Conservation (phyloP, 2,113 vertebrate species). For the Chitala chitala region DNA sequence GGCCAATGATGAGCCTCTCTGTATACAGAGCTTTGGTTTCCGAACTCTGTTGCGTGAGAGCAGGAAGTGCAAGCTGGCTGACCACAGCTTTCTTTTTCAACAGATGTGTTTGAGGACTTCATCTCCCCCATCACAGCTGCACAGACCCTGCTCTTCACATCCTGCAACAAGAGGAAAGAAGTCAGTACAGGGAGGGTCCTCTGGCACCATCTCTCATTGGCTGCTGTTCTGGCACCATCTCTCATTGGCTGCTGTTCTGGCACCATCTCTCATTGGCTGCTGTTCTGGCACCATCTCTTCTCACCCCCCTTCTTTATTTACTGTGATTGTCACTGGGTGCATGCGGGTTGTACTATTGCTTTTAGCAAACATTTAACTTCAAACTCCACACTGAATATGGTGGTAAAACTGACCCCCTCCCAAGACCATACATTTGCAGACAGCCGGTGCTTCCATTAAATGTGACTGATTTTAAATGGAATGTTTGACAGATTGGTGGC, state of each 20-base stretch:
- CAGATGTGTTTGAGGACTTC: constrained; percentile 98
- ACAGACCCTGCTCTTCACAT: constrained; percentile 92
- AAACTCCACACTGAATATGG: too few relatives aligned
- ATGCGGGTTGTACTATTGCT: background rate
- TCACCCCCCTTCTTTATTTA: background rate
- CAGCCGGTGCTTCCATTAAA: too few relatives aligned
- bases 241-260: background rate
- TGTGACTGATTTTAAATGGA: background rate
- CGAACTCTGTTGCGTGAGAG: too few relatives aligned
- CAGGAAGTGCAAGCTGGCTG: too few relatives aligned
- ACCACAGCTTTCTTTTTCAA: constrained; percentile 33
- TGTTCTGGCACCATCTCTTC: constrained; percentile 5
- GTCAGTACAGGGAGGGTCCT: constrained; percentile 53
- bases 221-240: constrained; percentile 5
- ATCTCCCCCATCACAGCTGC: constrained; percentile 97
- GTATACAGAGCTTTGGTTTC: too few relatives aligned
- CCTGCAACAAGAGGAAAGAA: constrained; percentile 98
- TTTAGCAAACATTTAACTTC: background rate
- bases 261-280: background rate
- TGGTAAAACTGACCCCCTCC: too few relatives aligned
- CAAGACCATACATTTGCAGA: too few relatives aligned
- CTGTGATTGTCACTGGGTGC: too few relatives aligned
- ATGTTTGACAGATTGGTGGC: constrained; percentile 35
- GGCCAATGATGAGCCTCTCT: too few relatives aligned
- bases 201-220: background rate